Evolutionary conservation across 1,140 invertebrate species (phyloP).

Genomic region (Brachionus paranguensis): DNA sequence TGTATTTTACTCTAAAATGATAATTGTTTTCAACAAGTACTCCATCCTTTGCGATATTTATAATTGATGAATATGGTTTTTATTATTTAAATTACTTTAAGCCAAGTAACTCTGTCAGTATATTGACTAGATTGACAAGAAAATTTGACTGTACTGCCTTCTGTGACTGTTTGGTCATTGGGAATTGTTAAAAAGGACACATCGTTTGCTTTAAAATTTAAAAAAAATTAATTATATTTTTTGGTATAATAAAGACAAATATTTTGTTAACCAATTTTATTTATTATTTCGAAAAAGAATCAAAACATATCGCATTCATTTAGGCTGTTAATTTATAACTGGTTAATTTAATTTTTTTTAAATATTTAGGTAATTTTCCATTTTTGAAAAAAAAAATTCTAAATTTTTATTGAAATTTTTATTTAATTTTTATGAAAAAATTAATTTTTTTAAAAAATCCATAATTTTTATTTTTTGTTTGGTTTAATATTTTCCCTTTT

Average conservation of each 20-base stretch:
- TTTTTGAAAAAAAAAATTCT: too few relatives aligned
- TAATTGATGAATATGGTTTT: not conserved
- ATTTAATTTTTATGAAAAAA: too few relatives aligned
- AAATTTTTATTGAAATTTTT: too few relatives aligned
- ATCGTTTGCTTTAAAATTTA: not conserved
- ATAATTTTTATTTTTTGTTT: too few relatives aligned
- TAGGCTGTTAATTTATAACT: too few relatives aligned
- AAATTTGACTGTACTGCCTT: not conserved
- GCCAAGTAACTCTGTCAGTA: not conserved
- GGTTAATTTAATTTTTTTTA: too few relatives aligned
- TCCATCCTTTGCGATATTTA: not conserved
- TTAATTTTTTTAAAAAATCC: too few relatives aligned
- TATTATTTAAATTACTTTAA: not conserved
- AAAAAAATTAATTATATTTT: not conserved
- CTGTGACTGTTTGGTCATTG: not conserved
- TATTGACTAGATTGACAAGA: not conserved
- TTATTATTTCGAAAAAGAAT: too few relatives aligned
- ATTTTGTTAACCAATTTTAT: too few relatives aligned
- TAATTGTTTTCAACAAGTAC: not conserved
- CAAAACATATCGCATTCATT: too few relatives aligned
- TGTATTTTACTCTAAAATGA: not conserved
- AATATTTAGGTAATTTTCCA: too few relatives aligned
- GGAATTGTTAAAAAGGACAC: not conserved
- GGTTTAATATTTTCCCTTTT: too few relatives aligned
- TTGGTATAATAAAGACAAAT: not conserved